phyloP scores from a whole-genome alignment of 2,797 vertebrate genomes.

The Peromyscus aztecus region DNA sequence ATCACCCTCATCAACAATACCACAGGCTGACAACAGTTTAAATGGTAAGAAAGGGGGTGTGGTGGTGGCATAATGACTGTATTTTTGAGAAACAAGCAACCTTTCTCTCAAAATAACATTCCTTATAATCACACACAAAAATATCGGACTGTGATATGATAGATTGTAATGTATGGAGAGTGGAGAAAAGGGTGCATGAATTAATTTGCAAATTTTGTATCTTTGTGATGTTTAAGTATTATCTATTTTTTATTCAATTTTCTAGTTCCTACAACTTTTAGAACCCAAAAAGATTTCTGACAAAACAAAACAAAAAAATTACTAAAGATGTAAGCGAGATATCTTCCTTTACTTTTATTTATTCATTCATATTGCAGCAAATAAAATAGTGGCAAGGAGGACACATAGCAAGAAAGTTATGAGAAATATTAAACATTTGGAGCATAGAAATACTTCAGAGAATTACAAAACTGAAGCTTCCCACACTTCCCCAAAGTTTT shows the following conservation, averaged over 20 bases:
- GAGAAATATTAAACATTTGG: conserved; percentile 68
- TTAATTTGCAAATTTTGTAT: not conserved
- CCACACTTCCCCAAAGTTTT: conserved; percentile 49
- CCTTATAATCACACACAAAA: not conserved
- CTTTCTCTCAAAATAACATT: not conserved
- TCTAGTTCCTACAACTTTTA: not conserved
- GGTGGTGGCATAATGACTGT: not conserved
- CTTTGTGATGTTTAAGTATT: not conserved
- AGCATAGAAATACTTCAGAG: conserved; percentile 68
- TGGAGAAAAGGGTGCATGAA: not conserved
- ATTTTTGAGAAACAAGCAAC: not conserved
- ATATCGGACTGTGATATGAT: not conserved
- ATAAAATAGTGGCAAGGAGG: conserved; percentile 13
- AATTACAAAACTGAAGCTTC: conserved; percentile 53
- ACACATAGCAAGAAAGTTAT: conserved; percentile 60
- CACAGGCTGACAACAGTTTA: not conserved
- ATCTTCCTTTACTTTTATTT: not conserved
- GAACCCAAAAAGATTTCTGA: not conserved
- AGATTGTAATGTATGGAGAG: not conserved
- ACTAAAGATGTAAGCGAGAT: not conserved
- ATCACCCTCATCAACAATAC: not conserved
- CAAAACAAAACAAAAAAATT: not conserved
- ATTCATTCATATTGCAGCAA: not conserved
- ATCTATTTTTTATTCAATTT: not conserved
- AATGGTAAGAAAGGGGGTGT: not conserved